Evolutionary conservation across 37 sponge, comb jelly and placozoan genomes (phyloP).

Genomic region (Bolinopsis microptera): DNA sequence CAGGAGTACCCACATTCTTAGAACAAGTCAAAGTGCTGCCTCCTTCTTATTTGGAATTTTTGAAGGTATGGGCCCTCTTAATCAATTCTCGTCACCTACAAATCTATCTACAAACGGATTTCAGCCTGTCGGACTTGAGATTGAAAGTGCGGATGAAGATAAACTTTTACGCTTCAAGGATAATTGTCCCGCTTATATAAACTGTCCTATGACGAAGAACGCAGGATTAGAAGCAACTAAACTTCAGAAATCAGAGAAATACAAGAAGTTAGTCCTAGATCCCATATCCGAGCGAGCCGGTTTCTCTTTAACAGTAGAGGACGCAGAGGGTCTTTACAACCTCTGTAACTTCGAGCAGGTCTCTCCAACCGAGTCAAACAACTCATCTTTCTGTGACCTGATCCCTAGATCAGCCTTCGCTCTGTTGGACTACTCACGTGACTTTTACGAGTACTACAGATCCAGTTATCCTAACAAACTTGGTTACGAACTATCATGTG

Average conservation of each 20-base stretch:
- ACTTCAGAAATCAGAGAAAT: background rate
- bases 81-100: background rate
- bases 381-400: background rate
- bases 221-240: background rate
- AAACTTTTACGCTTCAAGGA: background rate
- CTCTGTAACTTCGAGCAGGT: slow-evolving; percentile 2
- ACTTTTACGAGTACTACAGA: background rate
- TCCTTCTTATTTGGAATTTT: background rate
- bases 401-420: background rate
- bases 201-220: background rate
- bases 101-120: background rate
- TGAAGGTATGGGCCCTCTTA: background rate
- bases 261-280: background rate
- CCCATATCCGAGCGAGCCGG: background rate
- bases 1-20: background rate
- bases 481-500: background rate
- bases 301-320: background rate
- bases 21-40: slow-evolving; percentile 2
- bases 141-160: background rate
- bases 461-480: background rate
- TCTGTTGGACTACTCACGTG: background rate
- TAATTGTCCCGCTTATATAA: background rate
- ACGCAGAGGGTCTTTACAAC: background rate
- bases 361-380: background rate
- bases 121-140: background rate